A percentile compares a stretch with the other conserved stretches of the same genome.
These are phyloP conservation scores for Amphilophus citrinellus DNA, from an alignment of 2,113 vertebrate genomes.

Conservation along the genomic window DNA sequence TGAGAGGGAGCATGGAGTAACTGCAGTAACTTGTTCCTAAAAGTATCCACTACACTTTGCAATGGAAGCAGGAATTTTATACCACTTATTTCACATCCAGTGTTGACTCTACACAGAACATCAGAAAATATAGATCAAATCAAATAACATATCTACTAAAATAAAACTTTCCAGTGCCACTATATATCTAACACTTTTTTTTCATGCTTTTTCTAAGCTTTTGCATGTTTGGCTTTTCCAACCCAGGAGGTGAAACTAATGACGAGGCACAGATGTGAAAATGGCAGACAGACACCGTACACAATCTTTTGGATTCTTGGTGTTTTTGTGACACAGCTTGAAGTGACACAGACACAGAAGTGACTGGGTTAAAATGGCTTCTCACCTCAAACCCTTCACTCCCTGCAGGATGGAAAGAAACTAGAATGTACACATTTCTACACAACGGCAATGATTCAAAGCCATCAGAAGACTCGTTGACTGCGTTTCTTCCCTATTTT, in stretches of 20 bases:
- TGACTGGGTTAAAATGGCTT: constrained; percentile 71
- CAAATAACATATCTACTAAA: not conserved
- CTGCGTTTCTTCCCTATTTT: not conserved
- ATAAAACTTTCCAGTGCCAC: not conserved
- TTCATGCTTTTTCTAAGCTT: not conserved
- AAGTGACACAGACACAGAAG: constrained; percentile 57
- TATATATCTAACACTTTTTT: not conserved
- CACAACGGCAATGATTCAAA: constrained; percentile 42
- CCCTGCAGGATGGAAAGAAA: constrained; percentile 72
- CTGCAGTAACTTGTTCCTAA: not conserved
- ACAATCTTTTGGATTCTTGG: constrained; percentile 40
- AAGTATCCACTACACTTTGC: not conserved
- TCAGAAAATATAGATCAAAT: not conserved
- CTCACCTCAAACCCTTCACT: constrained; percentile 73
- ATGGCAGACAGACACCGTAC: constrained; percentile 43
- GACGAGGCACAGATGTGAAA: constrained; percentile 34
- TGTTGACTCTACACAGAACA: not conserved
- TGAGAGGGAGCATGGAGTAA: constrained; percentile 43
- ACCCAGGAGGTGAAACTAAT: constrained; percentile 61
- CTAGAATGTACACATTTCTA: constrained; percentile 71
- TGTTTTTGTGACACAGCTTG: constrained; percentile 47
- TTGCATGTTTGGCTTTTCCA: constrained; percentile 24
- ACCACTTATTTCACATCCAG: not conserved
- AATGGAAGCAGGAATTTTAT: not conserved
- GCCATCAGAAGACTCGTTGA: constrained; percentile 21